phyloP scores from a whole-genome alignment of 2,113 vertebrate genomes.

The Percina caprodes region DNA sequence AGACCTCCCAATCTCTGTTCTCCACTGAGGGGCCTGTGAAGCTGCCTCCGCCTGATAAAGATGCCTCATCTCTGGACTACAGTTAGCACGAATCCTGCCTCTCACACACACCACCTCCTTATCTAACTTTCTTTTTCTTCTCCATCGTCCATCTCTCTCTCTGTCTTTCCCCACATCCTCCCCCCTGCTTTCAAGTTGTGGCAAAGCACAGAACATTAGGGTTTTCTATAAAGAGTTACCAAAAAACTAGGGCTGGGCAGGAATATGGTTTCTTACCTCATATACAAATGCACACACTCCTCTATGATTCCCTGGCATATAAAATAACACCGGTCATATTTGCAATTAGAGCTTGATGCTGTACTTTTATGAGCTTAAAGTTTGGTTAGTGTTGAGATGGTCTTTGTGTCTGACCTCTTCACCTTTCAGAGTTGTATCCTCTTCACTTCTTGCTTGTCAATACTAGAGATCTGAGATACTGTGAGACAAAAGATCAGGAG shows the following conservation, averaged over 20 bases:
- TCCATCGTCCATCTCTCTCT: constrained; percentile 44
- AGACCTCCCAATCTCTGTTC: constrained; percentile 81
- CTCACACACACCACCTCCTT: constrained; percentile 64
- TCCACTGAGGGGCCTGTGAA: constrained; percentile 79
- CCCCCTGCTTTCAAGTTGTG: constrained; percentile 47
- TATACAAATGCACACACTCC: background rate
- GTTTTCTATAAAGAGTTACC: constrained; percentile 55
- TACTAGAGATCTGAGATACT: constrained; percentile 56
- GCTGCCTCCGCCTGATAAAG: constrained; percentile 80
- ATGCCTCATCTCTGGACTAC: constrained; percentile 72
- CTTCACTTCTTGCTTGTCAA: constrained; percentile 56
- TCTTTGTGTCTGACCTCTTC: constrained; percentile 35
- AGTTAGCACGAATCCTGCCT: constrained; percentile 59
- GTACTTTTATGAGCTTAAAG: constrained; percentile 10
- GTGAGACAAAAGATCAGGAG: constrained; percentile 62
- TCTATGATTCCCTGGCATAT: background rate
- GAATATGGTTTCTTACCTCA: constrained; percentile 28
- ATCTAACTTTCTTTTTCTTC: constrained; percentile 62
- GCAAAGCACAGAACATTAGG: constrained; percentile 60
- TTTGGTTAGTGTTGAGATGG: constrained; percentile 37
- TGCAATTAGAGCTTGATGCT: constrained; percentile 2
- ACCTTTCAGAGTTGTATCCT: constrained; percentile 29
- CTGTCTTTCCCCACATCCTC: constrained; percentile 24
- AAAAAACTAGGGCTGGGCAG: constrained; percentile 23
- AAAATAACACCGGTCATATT: constrained; percentile 28